Conservation (phyloP, 53 echinoderm and acorn worm genomes). For the Arbacia lixula region DNA sequence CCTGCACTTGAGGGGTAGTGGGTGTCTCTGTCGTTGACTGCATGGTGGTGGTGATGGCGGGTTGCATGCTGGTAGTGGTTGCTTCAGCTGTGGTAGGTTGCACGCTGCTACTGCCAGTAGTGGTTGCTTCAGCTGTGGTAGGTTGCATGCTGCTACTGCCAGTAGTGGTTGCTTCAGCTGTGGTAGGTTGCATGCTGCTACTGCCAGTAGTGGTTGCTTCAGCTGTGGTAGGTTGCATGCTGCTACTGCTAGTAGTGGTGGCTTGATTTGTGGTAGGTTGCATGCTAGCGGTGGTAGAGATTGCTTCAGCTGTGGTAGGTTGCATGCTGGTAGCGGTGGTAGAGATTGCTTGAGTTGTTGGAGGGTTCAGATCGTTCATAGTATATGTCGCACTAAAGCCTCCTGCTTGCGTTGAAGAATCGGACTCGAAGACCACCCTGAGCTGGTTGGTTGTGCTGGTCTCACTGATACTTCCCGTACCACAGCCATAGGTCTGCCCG, state of each 20-base stretch:
- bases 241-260: background rate
- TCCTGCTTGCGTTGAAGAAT: background rate
- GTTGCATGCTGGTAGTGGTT: background rate
- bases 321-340: background rate
- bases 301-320: background rate
- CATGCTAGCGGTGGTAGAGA: background rate
- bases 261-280: too few relatives aligned
- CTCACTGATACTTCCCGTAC: too few relatives aligned
- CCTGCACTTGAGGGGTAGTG: background rate
- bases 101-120: background rate
- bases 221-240: background rate
- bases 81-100: background rate
- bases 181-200: too few relatives aligned
- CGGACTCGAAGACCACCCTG: background rate
- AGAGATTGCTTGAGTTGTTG: background rate
- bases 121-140: background rate
- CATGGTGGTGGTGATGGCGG: background rate
- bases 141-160: background rate
- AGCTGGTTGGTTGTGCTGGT: background rate
- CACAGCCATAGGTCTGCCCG: too few relatives aligned
- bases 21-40: background rate
- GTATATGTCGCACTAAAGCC: background rate
- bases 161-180: background rate
- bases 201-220: background rate
- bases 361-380: background rate